These are phyloP conservation scores for Philypnodon macrostomus DNA, from an alignment of 2,797 vertebrate genomes.

Conservation along the genomic window DNA sequence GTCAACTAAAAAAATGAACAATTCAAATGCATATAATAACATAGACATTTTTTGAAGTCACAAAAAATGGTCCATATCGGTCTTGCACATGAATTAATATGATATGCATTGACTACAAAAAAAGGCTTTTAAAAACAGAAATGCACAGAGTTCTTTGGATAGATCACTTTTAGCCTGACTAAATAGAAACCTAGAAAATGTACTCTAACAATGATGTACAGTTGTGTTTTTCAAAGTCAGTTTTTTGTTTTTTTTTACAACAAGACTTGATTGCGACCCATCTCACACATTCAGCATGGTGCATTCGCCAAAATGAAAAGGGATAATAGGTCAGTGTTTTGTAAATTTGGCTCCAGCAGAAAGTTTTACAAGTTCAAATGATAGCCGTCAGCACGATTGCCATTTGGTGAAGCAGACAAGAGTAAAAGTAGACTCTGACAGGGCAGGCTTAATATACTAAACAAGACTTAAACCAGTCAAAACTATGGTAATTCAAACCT, in stretches of 20 bases:
- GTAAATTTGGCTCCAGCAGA: background rate
- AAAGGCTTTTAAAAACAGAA: conserved; percentile 54
- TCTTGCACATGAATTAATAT: conserved; percentile 31
- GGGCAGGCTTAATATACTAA: no score
- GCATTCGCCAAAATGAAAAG: conserved; percentile 36
- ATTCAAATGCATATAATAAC: conserved; percentile 45
- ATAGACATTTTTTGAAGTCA: conserved; percentile 16
- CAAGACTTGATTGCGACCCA: conserved; percentile 27
- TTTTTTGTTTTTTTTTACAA: conserved; percentile 20
- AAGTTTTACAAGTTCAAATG: no score
- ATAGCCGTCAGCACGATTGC: background rate
- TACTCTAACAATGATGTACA: conserved; percentile 34
- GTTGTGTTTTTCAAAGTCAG: conserved; percentile 3
- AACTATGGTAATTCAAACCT: no score
- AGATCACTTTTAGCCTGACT: conserved; percentile 55
- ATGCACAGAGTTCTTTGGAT: conserved; percentile 78
- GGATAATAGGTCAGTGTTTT: background rate
- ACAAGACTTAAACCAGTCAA: no score
- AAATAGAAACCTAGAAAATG: conserved; percentile 33
- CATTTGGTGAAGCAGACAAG: background rate
- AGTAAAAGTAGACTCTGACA: no score
- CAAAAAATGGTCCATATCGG: conserved; percentile 11
- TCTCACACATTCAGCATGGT: conserved; percentile 49
- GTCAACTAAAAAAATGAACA: conserved; percentile 36
- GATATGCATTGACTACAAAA: conserved; percentile 66